These are phyloP conservation scores for Terebella lapidaria DNA, from an alignment of 2,888 invertebrate genomes.

Conservation along the genomic window DNA sequence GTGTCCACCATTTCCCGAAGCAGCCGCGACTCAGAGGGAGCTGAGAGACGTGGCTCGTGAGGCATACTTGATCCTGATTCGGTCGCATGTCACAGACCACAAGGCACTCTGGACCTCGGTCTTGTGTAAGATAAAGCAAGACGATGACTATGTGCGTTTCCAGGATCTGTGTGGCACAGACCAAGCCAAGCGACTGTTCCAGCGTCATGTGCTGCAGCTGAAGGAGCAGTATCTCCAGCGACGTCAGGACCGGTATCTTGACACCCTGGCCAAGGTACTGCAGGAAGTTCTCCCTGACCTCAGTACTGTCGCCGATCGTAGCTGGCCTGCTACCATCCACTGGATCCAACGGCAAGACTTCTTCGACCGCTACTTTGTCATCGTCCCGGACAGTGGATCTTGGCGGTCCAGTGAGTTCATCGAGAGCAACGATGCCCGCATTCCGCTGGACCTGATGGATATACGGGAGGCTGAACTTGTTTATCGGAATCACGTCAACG, in stretches of 20 bases:
- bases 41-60: conserved; percentile 84
- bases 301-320: conserved; percentile 66
- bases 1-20: conserved; percentile 70
- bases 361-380: conserved; percentile 87
- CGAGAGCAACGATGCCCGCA: conserved; percentile 65
- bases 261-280: conserved; percentile 70
- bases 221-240: conserved; percentile 76
- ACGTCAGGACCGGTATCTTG: conserved; percentile 72
- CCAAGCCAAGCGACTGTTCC: conserved; percentile 72
- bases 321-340: conserved; percentile 82
- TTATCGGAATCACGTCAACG: conserved; percentile 84
- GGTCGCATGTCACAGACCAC: conserved; percentile 73
- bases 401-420: conserved; percentile 72
- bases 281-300: conserved; percentile 76
- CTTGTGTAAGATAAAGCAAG: conserved; percentile 79
- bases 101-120: conserved; percentile 62
- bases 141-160: conserved; percentile 81
- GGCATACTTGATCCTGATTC: conserved; percentile 80
- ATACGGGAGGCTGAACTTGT: conserved; percentile 87
- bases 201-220: conserved; percentile 72
- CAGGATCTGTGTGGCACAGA: conserved; percentile 84
- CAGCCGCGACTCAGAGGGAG: conserved; percentile 79
- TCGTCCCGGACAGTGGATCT: conserved; percentile 70
- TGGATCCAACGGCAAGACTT: conserved; percentile 86
- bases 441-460: conserved; percentile 87